phyloP scores from a whole-genome alignment of 2,797 vertebrate genomes.

The Meda fulgida region DNA sequence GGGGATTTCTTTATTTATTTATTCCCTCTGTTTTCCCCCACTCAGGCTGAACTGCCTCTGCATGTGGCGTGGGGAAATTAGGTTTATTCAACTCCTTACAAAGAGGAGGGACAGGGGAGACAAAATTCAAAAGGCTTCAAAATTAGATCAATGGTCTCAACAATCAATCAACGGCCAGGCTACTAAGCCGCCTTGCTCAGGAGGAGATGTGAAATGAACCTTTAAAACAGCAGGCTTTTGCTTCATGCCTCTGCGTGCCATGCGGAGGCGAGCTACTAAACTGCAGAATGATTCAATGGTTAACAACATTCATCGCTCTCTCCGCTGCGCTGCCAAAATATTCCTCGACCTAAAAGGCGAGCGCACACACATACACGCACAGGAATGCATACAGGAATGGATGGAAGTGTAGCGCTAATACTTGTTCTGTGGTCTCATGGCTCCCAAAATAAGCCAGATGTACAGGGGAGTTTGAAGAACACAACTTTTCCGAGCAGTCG shows the following conservation, averaged over 20 bases:
- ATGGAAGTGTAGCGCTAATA: conserved; percentile 28
- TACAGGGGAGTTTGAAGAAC: conserved; percentile 54
- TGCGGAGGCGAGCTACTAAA: conserved; percentile 59
- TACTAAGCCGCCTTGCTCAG: conserved; percentile 70
- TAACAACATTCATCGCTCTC: conserved; percentile 60
- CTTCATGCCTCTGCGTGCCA: conserved; percentile 70
- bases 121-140: conserved; percentile 79
- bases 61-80: conserved; percentile 80
- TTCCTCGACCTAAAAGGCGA: conserved; percentile 39
- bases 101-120: conserved; percentile 73
- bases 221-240: conserved; percentile 78
- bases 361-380: background rate
- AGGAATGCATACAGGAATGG: conserved; percentile 24
- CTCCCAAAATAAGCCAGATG: conserved; percentile 16
- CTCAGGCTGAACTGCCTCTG: conserved; percentile 71
- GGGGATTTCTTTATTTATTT: conserved; percentile 78
- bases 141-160: conserved; percentile 84
- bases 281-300: conserved; percentile 61
- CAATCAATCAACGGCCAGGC: conserved; percentile 81
- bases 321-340: conserved; percentile 53
- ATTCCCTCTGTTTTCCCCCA: conserved; percentile 73
- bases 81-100: conserved; percentile 77
- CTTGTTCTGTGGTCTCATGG: conserved; percentile 5
- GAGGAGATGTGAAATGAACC: conserved; percentile 77
- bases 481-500: conserved; percentile 64